Conservation (phyloP, 2,797 vertebrate species). For the Acrocephalus scirpaceus region DNA sequence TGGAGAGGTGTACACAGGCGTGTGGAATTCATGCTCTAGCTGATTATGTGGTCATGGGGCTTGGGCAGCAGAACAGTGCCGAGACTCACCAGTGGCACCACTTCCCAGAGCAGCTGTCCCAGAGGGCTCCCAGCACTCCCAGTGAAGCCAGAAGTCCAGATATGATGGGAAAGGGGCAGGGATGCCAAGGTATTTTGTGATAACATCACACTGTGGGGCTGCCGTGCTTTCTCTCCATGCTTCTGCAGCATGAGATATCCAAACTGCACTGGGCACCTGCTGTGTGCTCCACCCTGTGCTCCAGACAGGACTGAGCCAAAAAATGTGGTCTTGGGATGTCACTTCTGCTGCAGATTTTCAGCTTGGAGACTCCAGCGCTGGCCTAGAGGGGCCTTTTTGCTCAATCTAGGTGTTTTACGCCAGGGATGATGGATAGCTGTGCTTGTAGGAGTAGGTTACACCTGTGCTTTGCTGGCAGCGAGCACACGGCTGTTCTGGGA, state of each 20-base stretch:
- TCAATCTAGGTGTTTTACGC: neutral
- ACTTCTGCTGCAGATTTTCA: neutral
- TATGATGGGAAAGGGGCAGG: neutral
- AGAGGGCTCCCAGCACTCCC: neutral
- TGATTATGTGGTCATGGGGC: neutral
- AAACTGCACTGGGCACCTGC: accelerated
- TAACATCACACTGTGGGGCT: accelerated
- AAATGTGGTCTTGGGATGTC: neutral
- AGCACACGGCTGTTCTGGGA: neutral
- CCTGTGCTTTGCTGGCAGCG: neutral
- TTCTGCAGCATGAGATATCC: neutral
- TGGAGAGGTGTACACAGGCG: accelerated
- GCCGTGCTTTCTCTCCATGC: accelerated
- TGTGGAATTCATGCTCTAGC: neutral
- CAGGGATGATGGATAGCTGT: neutral
- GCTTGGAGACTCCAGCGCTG: neutral
- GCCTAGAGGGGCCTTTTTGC: neutral
- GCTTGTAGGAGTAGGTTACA: slow-evolving; percentile 7
- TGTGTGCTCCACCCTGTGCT: neutral
- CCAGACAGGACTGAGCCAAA: neutral
- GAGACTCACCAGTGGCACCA: accelerated
- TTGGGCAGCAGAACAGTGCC: neutral
- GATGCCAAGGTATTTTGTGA: accelerated
- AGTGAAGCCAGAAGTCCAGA: neutral
- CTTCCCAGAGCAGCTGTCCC: neutral